Evolutionary conservation across 2,113 vertebrate genomes (phyloP).

Genomic region (Lampris incognitus): DNA sequence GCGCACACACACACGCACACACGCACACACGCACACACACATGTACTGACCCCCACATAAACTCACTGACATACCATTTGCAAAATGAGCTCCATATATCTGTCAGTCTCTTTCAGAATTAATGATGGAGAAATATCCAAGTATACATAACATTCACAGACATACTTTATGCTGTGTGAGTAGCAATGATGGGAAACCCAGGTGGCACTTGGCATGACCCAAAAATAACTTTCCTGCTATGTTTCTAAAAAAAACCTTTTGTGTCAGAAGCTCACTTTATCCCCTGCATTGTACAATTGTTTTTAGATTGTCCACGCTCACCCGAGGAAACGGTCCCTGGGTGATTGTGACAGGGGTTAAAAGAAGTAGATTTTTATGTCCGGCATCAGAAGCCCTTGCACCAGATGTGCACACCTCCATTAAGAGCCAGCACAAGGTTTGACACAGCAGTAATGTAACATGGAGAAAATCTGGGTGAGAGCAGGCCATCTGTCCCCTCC

Average conservation of each 20-base stretch:
- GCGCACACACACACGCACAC: constrained; percentile 22
- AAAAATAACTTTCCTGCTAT: constrained; percentile 20
- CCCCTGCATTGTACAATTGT: background rate
- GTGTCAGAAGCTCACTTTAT: background rate
- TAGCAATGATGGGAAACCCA: constrained; percentile 41
- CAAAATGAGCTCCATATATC: constrained; percentile 30
- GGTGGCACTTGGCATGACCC: constrained; percentile 17
- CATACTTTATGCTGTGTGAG: constrained; percentile 25
- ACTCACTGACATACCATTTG: background rate
- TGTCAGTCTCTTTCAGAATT: constrained; percentile 45
- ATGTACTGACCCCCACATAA: background rate
- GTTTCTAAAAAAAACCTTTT: background rate
- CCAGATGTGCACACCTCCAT: constrained; percentile 55
- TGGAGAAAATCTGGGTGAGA: constrained; percentile 64
- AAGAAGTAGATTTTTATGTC: constrained; percentile 9
- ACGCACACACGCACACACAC: constrained; percentile 32
- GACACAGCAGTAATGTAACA: constrained; percentile 61
- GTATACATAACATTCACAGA: constrained; percentile 42
- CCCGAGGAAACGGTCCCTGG: constrained; percentile 16
- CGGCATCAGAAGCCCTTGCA: constrained; percentile 20
- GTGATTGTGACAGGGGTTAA: constrained; percentile 19
- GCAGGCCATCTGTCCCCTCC: constrained; percentile 62
- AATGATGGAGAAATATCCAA: constrained; percentile 50
- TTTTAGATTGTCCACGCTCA: background rate
- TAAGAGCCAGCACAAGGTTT: constrained; percentile 43